Percentiles rank a stretch among this genome's conserved stretches.
Evolutionary conservation across 2,797 vertebrate species (phyloP).

Genomic region (Hybognathus amarus): DNA sequence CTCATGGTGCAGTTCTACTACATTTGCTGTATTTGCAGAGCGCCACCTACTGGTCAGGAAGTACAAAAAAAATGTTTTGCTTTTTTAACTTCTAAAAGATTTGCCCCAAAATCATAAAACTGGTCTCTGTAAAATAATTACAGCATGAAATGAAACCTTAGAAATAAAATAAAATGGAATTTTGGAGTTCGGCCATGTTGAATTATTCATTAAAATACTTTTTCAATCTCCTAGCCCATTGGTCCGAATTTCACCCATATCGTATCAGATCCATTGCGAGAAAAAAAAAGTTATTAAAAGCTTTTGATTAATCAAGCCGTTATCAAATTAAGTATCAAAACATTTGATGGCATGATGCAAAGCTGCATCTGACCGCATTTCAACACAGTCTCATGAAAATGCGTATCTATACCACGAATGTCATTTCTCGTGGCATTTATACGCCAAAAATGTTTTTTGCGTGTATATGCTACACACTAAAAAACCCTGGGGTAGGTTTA

Average conservation of each 20-base stretch:
- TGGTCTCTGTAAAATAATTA: not conserved
- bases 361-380: too few relatives aligned
- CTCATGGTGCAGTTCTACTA: too few relatives aligned
- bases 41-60: not conserved
- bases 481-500: too few relatives aligned
- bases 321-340: not conserved
- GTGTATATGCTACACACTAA: too few relatives aligned
- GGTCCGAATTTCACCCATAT: not conserved
- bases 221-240: not conserved
- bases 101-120: not conserved
- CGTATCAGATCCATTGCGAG: too few relatives aligned
- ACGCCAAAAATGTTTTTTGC: too few relatives aligned
- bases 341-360: not conserved
- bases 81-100: not conserved
- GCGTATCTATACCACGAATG: too few relatives aligned
- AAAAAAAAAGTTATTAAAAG: not conserved
- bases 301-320: not conserved
- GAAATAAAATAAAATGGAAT: too few relatives aligned
- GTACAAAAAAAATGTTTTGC: too few relatives aligned
- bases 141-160: not conserved
- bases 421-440: too few relatives aligned
- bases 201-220: not conserved
- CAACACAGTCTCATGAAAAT: too few relatives aligned
- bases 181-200: too few relatives aligned
- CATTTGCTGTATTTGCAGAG: not conserved